Percentiles rank a stretch among this genome's conserved stretches.
These are phyloP conservation scores for Ophioninae sp. DNA, from an alignment of 2,888 invertebrate genomes.

Conservation along the genomic window DNA sequence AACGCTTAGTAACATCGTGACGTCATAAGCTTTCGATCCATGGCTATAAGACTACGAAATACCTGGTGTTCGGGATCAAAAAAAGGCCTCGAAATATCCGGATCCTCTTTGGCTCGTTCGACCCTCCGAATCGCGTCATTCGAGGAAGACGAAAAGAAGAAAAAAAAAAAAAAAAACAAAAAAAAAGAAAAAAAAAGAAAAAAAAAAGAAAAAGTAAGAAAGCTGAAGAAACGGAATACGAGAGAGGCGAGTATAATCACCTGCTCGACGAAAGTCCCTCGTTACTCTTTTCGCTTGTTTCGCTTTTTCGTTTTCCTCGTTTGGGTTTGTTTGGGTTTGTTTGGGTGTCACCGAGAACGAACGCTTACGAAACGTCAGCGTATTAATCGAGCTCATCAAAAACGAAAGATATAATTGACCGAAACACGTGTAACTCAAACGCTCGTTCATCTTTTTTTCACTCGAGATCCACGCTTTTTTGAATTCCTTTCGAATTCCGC, in stretches of 20 bases:
- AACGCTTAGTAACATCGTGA: too few relatives aligned
- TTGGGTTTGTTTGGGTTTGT: conserved; percentile 14
- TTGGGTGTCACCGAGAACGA: conserved; percentile 3
- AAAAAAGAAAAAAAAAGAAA: too few relatives aligned
- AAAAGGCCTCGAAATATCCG: conserved; percentile 39
- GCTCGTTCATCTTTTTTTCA: conserved; percentile 40
- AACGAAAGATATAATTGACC: conserved; percentile 23
- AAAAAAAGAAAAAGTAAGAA: too few relatives aligned
- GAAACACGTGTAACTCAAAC: not conserved
- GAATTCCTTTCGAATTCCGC: conserved; percentile 52
- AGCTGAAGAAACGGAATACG: conserved; percentile 1
- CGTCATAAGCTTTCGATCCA: too few relatives aligned
- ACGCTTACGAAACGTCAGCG: conserved; percentile 35
- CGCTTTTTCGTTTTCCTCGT: conserved; percentile 8
- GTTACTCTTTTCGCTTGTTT: too few relatives aligned
- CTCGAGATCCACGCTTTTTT: conserved; percentile 51
- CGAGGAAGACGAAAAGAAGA: conserved; percentile 25
- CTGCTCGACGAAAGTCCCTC: conserved; percentile 47
- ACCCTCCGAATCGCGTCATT: conserved; percentile 39
- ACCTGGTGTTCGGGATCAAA: conserved; percentile 20
- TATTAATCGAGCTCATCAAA: conserved; percentile 49
- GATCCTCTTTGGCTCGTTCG: conserved; percentile 44
- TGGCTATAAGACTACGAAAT: too few relatives aligned
- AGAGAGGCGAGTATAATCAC: conserved; percentile 45
- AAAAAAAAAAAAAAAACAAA: too few relatives aligned